Conservation (phyloP, 92 coral and sea anemone genomes). For the Zoanthus solanderi region DNA sequence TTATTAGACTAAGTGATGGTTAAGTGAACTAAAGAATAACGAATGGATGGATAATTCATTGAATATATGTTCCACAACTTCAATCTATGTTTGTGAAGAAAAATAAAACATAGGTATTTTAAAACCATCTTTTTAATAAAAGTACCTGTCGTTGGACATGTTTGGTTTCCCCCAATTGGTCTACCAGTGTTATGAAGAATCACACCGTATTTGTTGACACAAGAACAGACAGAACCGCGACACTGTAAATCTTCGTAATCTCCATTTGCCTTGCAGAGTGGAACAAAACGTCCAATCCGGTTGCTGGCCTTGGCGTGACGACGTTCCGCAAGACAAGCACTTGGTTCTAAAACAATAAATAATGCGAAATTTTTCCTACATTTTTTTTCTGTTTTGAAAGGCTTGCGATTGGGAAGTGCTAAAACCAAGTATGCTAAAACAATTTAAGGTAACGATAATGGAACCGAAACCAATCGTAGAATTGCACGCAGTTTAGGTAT, state of each 20-base stretch:
- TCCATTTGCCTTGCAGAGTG: conserved; percentile 80
- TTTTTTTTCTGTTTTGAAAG: too few relatives aligned
- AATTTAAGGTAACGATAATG: too few relatives aligned
- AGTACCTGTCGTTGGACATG: conserved; percentile 37
- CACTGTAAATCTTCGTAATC: conserved; percentile 83
- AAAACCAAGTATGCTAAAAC: too few relatives aligned
- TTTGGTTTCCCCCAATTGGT: neutral
- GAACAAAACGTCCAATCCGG: conserved; percentile 73
- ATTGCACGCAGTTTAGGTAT: too few relatives aligned
- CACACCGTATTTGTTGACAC: conserved; percentile 61
- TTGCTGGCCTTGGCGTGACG: neutral
- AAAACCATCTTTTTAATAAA: neutral
- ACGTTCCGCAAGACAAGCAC: conserved; percentile 18
- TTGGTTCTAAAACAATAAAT: conserved; percentile 19
- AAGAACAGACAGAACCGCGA: conserved; percentile 78
- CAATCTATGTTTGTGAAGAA: neutral
- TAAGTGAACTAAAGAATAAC: too few relatives aligned
- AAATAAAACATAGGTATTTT: too few relatives aligned
- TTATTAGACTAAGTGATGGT: too few relatives aligned
- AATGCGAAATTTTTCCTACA: neutral
- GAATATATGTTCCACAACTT: too few relatives aligned
- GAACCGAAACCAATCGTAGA: too few relatives aligned
- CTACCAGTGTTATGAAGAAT: conserved; percentile 19
- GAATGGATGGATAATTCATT: too few relatives aligned
- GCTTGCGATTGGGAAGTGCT: too few relatives aligned